Percentiles rank a stretch among this genome's conserved stretches.
These are phyloP conservation scores for Drosophila prosaltans DNA, from an alignment of 1,140 invertebrate species.

Conservation along the genomic window DNA sequence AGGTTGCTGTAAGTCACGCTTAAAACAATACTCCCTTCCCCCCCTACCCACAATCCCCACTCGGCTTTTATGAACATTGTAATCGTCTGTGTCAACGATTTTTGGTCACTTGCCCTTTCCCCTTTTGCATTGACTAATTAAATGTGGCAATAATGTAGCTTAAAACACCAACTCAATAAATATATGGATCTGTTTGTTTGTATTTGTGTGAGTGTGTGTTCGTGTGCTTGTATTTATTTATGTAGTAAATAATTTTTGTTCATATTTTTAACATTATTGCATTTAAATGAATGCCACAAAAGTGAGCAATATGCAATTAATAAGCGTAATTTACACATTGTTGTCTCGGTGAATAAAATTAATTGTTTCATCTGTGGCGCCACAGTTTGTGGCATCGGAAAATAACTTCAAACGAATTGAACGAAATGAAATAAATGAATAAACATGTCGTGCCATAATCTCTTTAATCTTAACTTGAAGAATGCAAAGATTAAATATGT, in stretches of 20 bases:
- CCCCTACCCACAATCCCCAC: constrained; percentile 7
- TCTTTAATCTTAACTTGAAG: too few relatives aligned
- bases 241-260: constrained; percentile 33
- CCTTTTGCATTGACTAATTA: constrained; percentile 64
- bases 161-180: constrained; percentile 16
- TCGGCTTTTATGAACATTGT: constrained; percentile 65
- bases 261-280: constrained; percentile 53
- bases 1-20: constrained; percentile 30
- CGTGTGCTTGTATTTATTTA: constrained; percentile 19
- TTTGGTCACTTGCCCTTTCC: constrained; percentile 36
- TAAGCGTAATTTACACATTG: constrained; percentile 62
- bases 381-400: constrained; percentile 18
- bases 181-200: neutral
- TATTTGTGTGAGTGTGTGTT: neutral
- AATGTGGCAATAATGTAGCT: constrained; percentile 58
- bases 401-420: neutral
- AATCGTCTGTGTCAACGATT: constrained; percentile 70
- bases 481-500: too few relatives aligned
- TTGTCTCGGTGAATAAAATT: constrained; percentile 44
- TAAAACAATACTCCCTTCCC: neutral
- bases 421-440: neutral
- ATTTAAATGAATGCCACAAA: constrained; percentile 43
- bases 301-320: constrained; percentile 58
- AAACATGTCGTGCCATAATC: neutral
- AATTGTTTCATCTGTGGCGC: constrained; percentile 32